These are phyloP conservation scores for Leontopithecus rosalia DNA, from an alignment of 2,797 vertebrate species.

Conservation along the genomic window DNA sequence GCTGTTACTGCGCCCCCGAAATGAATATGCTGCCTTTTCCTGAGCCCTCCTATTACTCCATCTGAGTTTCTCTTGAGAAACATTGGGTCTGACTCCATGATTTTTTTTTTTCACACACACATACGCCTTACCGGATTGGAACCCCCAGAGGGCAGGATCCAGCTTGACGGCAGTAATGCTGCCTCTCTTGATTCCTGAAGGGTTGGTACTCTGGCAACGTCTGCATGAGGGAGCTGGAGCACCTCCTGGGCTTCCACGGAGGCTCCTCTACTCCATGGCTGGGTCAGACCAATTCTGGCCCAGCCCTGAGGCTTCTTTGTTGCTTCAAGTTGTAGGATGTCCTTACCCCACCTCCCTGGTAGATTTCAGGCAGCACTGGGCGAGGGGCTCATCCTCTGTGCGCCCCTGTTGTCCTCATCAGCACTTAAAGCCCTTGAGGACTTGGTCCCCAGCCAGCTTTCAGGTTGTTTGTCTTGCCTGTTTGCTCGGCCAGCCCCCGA, in stretches of 20 bases:
- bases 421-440: not conserved
- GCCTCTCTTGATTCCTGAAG: too few relatives aligned
- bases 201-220: accelerated
- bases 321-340: not conserved
- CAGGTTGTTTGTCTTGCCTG: not conserved
- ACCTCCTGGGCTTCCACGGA: accelerated
- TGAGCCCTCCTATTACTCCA: not conserved
- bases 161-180: accelerated
- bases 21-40: accelerated
- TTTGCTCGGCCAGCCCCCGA: not conserved
- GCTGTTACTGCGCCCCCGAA: not conserved
- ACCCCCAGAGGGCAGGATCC: not conserved
- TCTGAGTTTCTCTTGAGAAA: not conserved
- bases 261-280: not conserved
- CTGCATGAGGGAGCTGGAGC: not conserved
- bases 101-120: not conserved
- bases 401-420: accelerated
- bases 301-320: not conserved
- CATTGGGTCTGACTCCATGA: not conserved
- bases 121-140: not conserved
- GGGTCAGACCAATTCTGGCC: not conserved
- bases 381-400: not conserved
- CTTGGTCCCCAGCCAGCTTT: not conserved
- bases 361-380: not conserved
- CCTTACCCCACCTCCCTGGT: not conserved